Evolutionary conservation across 2,888 invertebrate genomes (phyloP), one percentile per base, ranked within the genome.

Genomic region (Mactromeris polynyma): DNA sequence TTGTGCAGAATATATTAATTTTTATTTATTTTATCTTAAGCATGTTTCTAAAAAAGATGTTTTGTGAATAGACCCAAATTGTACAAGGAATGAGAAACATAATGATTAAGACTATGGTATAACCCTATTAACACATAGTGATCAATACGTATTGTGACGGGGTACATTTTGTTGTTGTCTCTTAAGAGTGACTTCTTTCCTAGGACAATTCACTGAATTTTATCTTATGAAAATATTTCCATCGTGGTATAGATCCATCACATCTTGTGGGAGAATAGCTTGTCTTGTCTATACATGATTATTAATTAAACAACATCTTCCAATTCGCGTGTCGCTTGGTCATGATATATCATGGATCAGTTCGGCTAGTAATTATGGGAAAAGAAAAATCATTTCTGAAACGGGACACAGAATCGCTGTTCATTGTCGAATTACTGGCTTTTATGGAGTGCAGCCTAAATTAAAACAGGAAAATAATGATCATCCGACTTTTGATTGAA

Each of bases 361-460:
- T 83, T 85, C 86, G 89, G 83, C 73, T 58, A 40, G 91, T 89
- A 91, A 91, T 91, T 91, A 91, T 91, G 87, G 81, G 79, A 85
- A 73, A 86, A 83, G 80, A 86, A 86, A 91, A 89, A 91, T 89
- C 69, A 91, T 89, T 89, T 88, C 86, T 88, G 91, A 89, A 89
- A 88, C 86, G 91, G 91, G 84, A 83, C 33, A 78, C 77, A 86
- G 69, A 85, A 86, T 83, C 85, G 79, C 81, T 64, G 81, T 80
- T 83, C 87, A 83, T 87, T 78, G 81, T 51, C 42, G 78, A 81
- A 86, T 88, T 90, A 86, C 81, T 82, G 69, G 81, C 46, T 88
- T 86, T 84, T 88, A 88, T 86, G 51, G 88, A 84, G 79, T 84
- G 83, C 90, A 86, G 42, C 51, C 83, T 73, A 86, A 89, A 86